phyloP scores from a whole-genome alignment of 2,888 invertebrate species.

The Mechanitis messenoides region DNA sequence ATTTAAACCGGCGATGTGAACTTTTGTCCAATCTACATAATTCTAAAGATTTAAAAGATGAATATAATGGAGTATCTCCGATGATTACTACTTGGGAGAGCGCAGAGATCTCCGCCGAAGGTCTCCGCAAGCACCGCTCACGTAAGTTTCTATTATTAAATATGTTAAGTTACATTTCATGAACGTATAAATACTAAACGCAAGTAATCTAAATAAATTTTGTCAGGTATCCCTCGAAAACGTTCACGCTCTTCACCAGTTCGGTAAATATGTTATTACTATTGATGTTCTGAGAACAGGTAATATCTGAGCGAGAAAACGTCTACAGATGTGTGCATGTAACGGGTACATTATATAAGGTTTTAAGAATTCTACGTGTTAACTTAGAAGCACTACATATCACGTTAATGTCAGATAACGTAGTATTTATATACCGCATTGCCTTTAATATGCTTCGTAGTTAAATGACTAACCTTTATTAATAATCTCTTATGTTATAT shows the following conservation, averaged over 20 bases:
- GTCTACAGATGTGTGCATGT: neutral
- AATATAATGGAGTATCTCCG: neutral
- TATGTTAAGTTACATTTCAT: neutral
- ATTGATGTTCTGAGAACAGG: neutral
- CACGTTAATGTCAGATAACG: no score
- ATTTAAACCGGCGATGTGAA: no score
- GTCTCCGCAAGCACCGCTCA: neutral
- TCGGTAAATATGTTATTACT: slow-evolving; percentile 5
- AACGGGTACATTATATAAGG: neutral
- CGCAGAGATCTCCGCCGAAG: neutral
- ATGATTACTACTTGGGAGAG: neutral
- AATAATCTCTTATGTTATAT: no score
- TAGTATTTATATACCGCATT: no score
- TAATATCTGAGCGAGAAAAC: neutral
- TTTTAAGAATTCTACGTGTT: no score
- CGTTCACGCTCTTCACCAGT: slow-evolving; percentile 12
- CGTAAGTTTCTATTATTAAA: neutral
- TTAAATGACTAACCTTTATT: no score
- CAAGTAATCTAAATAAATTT: neutral
- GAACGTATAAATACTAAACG: neutral
- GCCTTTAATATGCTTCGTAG: no score
- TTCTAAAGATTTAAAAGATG: neutral
- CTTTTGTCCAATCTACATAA: no score
- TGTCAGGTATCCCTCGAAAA: neutral
- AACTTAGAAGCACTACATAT: no score